A percentile compares a stretch with the other conserved stretches of the same genome.
phyloP scores from a whole-genome alignment of 1,140 invertebrate genomes.

The Heliconius eleuchia region DNA sequence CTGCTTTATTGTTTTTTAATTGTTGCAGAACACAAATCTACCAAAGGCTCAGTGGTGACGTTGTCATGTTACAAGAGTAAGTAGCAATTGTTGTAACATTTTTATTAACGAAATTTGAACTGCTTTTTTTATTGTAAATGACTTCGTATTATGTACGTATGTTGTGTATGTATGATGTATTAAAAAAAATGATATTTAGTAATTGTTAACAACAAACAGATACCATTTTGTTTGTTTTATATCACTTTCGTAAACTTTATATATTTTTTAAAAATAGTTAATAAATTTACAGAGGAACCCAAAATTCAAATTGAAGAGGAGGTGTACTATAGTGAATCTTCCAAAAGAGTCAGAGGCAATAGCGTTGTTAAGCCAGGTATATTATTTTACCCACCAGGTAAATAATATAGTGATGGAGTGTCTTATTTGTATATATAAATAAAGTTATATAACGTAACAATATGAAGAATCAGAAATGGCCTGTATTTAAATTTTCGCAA shows the following conservation, averaged over 20 bases:
- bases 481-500: too few species aligned
- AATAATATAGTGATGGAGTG: neutral
- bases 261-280: neutral
- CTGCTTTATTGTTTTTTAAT: neutral
- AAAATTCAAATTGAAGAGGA: slow-evolving; percentile 74
- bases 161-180: too few species aligned
- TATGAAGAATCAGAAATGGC: too few species aligned
- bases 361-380: slow-evolving; percentile 59
- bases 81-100: slow-evolving; percentile 36
- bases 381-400: neutral
- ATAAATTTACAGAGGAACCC: slow-evolving; percentile 60
- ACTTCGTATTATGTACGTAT: too few species aligned
- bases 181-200: neutral
- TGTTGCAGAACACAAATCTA: slow-evolving; percentile 67
- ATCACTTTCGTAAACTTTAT: too few species aligned
- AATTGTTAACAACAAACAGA: too few species aligned
- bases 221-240: too few species aligned
- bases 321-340: slow-evolving; percentile 58
- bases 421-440: too few species aligned
- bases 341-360: slow-evolving; percentile 59
- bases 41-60: slow-evolving; percentile 71
- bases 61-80: slow-evolving; percentile 75
- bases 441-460: too few species aligned
- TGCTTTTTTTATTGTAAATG: too few species aligned
- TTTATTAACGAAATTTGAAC: too few species aligned